Evolutionary conservation across 2,113 vertebrate genomes (phyloP), one percentile per base, ranked within the genome.

Genomic region (Butorides virescens): DNA sequence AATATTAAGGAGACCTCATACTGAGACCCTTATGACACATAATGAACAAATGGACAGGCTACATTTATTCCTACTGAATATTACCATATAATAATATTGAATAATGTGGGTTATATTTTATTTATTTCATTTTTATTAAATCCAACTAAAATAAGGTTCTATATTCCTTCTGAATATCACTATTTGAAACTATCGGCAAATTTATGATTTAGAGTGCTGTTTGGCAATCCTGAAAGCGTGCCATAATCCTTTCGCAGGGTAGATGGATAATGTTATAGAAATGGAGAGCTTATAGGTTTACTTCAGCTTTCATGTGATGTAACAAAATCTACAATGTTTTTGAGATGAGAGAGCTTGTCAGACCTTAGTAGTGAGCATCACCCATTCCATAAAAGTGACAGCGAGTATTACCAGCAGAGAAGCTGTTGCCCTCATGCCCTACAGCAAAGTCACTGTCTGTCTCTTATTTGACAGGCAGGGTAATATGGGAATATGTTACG

Each of bases 401-500:
- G 92, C 12, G 17, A 95, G 62, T 85, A 92, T 91, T 96, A 97
- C 76, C 87, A 94, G 93, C 93, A 95, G 65, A 94, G 80, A 97
- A 86, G 88, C 91, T 73, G 90, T 62, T 97, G 94, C 75, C 93
- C 90, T 94, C 29, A 46, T 93, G 95, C 86, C 93, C 95, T 89
- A 68, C 62, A 96, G 93, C 75, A 86, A 96, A 96, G 92, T 96
- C 89, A 70, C 59, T 95, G 88, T 90, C 95, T 97, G 88, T 91
- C 93, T 93, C 13, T 72, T 77, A 94, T 95, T 91, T 97, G 95
- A 98, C 97, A 98, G 93, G 92, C 39, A 96, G 96, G 91, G 78
- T 95, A 97, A 97, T 93, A 75, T 20, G 74, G 94, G 96, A 97
- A 96, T 96, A 93, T 42, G 62, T 88, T 85, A 93, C 0, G 1